These are phyloP conservation scores for Odontocolon sp. DNA, from an alignment of 2,888 invertebrate genomes.

Conservation along the genomic window DNA sequence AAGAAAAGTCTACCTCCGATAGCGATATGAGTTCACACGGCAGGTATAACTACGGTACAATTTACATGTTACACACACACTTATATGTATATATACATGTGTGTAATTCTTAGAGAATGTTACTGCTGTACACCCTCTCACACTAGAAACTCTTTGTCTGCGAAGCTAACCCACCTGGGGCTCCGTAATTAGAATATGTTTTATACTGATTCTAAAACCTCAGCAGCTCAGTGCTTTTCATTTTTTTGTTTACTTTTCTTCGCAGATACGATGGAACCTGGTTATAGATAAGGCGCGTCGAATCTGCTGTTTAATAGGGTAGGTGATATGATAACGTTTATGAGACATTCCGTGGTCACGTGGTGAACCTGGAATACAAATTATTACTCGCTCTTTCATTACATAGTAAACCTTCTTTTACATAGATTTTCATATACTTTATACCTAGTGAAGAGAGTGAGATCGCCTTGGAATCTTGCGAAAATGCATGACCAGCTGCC, in stretches of 20 bases:
- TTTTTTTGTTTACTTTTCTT: not conserved
- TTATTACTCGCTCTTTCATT: not conserved
- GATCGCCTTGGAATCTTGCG: not conserved
- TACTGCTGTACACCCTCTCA: too few species aligned
- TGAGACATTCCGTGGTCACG: not conserved
- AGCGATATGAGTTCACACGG: too few species aligned
- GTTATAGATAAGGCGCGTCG: not conserved
- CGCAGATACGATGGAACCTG: not conserved
- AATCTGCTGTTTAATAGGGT: not conserved
- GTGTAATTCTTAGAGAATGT: too few species aligned
- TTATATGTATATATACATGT: too few species aligned
- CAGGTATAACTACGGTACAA: too few species aligned
- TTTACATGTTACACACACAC: too few species aligned
- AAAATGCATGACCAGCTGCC: constrained; percentile 10
- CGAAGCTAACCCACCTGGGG: too few species aligned
- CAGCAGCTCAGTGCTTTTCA: not conserved
- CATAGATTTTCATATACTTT: constrained; percentile 4
- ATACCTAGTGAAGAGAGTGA: constrained; percentile 9
- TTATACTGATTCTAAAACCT: not conserved
- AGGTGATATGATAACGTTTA: not conserved
- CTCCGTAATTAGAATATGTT: too few species aligned
- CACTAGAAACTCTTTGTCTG: too few species aligned
- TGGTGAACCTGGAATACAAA: not conserved
- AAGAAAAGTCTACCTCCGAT: not conserved
- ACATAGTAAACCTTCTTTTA: not conserved